A percentile compares a stretch with the other conserved stretches of the same genome.
Evolutionary conservation across 1,140 invertebrate species (phyloP).

Genomic region (Monochamus saltuarius): DNA sequence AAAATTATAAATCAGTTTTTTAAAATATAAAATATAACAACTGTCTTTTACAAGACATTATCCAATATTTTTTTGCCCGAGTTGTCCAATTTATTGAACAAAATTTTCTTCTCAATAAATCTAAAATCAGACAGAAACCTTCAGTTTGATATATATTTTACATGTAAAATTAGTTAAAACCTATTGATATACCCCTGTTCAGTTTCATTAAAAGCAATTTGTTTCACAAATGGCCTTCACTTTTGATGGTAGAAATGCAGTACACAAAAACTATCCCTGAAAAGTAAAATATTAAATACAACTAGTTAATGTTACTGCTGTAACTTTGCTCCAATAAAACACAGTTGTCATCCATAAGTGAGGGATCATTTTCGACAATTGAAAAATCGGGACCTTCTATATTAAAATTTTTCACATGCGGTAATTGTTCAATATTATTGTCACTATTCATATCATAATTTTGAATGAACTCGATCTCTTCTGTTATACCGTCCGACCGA

Average conservation of each 20-base stretch:
- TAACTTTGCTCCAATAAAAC: slow-evolving; percentile 37
- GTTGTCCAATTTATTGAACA: too few species aligned
- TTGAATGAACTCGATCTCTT: slow-evolving; percentile 25
- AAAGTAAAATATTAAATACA: slow-evolving; percentile 9
- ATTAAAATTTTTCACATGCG: slow-evolving; percentile 26
- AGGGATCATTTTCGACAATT: slow-evolving; percentile 33
- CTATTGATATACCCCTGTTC: background rate
- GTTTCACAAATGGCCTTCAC: background rate
- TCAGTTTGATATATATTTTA: background rate
- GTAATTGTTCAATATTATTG: slow-evolving; percentile 31
- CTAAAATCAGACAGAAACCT: background rate
- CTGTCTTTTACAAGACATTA: too few species aligned
- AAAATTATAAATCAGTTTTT: too few species aligned
- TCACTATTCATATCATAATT: slow-evolving; percentile 35
- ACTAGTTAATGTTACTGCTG: slow-evolving; percentile 34
- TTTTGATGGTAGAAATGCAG: background rate
- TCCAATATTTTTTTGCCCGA: too few species aligned
- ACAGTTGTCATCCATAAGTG: slow-evolving; percentile 33
- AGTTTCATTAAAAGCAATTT: background rate
- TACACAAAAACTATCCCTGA: background rate
- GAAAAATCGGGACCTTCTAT: slow-evolving; percentile 30
- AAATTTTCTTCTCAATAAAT: background rate
- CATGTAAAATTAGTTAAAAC: background rate
- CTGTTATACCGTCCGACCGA: slow-evolving; percentile 29
- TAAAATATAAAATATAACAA: too few species aligned